A percentile compares a stretch with the other conserved stretches of the same genome.
Evolutionary conservation across 2,888 invertebrate genomes (phyloP).

Genomic region (Idaea aversata): DNA sequence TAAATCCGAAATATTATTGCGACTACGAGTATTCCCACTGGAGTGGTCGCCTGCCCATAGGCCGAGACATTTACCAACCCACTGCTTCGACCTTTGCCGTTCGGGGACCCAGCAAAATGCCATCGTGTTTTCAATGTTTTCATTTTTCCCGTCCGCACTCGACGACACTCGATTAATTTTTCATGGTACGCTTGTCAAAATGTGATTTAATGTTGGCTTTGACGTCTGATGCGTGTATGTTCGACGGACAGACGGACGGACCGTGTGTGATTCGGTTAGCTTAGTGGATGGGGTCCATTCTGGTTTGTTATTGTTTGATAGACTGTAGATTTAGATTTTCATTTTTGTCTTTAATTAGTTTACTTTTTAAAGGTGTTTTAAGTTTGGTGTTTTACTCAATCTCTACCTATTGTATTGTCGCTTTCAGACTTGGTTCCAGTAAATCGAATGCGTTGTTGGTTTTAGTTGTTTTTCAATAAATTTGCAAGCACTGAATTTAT

Average conservation of each 20-base stretch:
- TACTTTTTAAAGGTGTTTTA: too few species aligned
- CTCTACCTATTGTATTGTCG: too few species aligned
- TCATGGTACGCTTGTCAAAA: slow-evolving; percentile 80
- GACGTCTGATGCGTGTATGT: slow-evolving; percentile 64
- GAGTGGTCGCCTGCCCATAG: slow-evolving; percentile 35
- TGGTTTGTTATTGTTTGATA: slow-evolving; percentile 11
- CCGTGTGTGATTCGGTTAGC: slow-evolving; percentile 39
- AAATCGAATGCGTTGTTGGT: too few species aligned
- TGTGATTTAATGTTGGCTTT: slow-evolving; percentile 76
- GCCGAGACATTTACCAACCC: slow-evolving; percentile 74
- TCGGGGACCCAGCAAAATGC: slow-evolving; percentile 71
- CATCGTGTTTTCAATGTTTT: slow-evolving; percentile 74
- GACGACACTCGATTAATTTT: slow-evolving; percentile 79
- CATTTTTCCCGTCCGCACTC: slow-evolving; percentile 52
- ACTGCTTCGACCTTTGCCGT: slow-evolving; percentile 73
- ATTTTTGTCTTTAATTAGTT: too few species aligned
- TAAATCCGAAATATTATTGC: neutral
- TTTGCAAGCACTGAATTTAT: too few species aligned
- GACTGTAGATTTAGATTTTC: too few species aligned
- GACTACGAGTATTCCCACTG: neutral
- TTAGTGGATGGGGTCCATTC: slow-evolving; percentile 22
- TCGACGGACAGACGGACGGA: slow-evolving; percentile 37
- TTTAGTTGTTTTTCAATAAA: too few species aligned
- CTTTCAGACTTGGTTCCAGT: too few species aligned
- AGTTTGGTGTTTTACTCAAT: too few species aligned